These are phyloP conservation scores for Oncopeltus fasciatus DNA, from an alignment of 1,140 invertebrate genomes.

Conservation along the genomic window DNA sequence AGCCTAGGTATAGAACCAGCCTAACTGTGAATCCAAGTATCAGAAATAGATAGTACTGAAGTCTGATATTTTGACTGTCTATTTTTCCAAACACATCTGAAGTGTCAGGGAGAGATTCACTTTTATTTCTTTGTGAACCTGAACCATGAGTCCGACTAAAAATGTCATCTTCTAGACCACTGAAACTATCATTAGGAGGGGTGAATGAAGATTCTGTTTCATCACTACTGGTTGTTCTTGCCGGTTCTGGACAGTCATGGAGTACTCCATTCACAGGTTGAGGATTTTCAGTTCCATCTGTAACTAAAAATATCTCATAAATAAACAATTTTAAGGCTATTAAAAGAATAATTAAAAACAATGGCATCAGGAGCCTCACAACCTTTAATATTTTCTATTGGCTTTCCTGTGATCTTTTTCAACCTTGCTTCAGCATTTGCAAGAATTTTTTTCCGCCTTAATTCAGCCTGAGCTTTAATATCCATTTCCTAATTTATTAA, in stretches of 20 bases:
- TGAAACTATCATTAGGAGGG: neutral
- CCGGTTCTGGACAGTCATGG: neutral
- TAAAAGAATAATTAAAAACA: neutral
- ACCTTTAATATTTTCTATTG: neutral
- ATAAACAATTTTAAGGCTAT: neutral
- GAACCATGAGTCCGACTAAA: neutral
- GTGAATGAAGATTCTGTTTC: neutral
- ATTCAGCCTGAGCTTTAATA: neutral
- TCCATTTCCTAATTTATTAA: too few species aligned
- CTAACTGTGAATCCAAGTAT: neutral
- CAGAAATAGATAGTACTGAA: neutral
- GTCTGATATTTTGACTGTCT: neutral
- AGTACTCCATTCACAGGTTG: too few species aligned
- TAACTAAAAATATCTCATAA: neutral
- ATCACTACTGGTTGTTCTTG: neutral
- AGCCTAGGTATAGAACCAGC: neutral
- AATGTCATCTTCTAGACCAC: neutral
- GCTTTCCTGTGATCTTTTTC: neutral
- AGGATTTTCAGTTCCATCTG: too few species aligned
- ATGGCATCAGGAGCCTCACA: neutral
- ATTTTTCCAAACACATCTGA: neutral
- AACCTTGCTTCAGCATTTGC: constrained; percentile 1
- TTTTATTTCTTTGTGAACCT: neutral
- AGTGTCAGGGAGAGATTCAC: neutral
- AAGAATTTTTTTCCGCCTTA: neutral